Percentiles rank a stretch among this genome's conserved stretches.
phyloP scores from a whole-genome alignment of 1,140 invertebrate genomes.

The Drosophila bifasciata region DNA sequence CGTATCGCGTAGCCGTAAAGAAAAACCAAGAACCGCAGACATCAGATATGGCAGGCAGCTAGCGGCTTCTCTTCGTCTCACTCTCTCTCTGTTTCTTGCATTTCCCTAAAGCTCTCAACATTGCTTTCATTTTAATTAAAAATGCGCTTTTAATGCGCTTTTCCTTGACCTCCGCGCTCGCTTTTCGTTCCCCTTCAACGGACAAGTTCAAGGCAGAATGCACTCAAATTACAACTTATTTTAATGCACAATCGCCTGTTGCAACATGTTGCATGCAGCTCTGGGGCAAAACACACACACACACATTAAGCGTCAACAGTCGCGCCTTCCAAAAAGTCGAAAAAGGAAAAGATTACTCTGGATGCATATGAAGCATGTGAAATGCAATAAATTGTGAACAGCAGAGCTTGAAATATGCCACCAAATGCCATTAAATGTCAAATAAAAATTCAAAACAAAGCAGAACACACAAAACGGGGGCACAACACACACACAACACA shows the following conservation, averaged over 20 bases:
- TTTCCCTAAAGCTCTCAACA: constrained; percentile 56
- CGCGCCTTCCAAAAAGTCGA: constrained; percentile 1
- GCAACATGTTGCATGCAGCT: constrained; percentile 30
- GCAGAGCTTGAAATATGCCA: constrained; percentile 61
- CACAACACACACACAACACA: neutral
- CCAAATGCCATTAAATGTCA: constrained; percentile 75
- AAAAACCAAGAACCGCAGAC: constrained; percentile 25
- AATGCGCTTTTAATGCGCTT: constrained; percentile 74
- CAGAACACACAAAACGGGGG: constrained; percentile 4
- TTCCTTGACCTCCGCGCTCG: constrained; percentile 8
- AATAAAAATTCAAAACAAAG: constrained; percentile 79
- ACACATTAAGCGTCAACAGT: constrained; percentile 16
- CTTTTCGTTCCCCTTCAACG: neutral
- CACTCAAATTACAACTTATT: constrained; percentile 14
- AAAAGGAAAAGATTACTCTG: no score
- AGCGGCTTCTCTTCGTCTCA: no score
- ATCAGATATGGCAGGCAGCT: constrained; percentile 6
- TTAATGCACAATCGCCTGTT: constrained; percentile 1
- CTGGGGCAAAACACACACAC: neutral
- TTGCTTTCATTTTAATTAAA: constrained; percentile 81
- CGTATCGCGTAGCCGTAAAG: neutral
- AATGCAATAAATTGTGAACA: constrained; percentile 67
- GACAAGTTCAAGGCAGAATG: constrained; percentile 27
- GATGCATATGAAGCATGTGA: neutral
- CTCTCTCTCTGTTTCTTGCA: neutral